A percentile compares a stretch with the other conserved stretches of the same genome.
Conservation (phyloP, 2,888 invertebrate species). For the Ischnus inquisitorius region DNA sequence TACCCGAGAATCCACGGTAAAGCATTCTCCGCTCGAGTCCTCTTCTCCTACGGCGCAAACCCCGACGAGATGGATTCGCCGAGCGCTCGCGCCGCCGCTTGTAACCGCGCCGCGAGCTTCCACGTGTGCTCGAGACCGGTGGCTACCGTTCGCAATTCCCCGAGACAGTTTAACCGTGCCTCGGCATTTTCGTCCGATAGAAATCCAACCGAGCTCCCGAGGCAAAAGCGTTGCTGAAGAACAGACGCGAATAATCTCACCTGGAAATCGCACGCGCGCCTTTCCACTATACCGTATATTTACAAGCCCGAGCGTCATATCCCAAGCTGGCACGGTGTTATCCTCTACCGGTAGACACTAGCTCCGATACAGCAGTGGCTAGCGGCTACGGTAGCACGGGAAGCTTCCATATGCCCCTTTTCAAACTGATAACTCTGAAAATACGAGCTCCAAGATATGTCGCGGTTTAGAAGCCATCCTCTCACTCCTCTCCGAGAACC, state of each 20-base stretch:
- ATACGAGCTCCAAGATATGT: conserved; percentile 39
- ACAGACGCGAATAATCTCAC: conserved; percentile 64
- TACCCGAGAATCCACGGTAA: conserved; percentile 67
- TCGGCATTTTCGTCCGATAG: conserved; percentile 45
- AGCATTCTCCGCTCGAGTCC: conserved; percentile 66
- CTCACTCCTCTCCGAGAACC: conserved; percentile 11
- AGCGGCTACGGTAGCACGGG: conserved; percentile 2
- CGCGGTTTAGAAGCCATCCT: not conserved
- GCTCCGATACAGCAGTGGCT: not conserved
- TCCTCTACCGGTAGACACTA: not conserved
- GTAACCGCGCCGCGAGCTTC: not conserved
- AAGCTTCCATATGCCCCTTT: conserved; percentile 28
- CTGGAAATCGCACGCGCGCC: conserved; percentile 64
- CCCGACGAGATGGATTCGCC: conserved; percentile 23
- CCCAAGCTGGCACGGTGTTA: not conserved
- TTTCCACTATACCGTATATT: conserved; percentile 6
- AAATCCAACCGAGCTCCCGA: conserved; percentile 26
- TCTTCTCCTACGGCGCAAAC: conserved; percentile 10
- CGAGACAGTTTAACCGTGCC: conserved; percentile 48
- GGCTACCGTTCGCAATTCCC: conserved; percentile 55
- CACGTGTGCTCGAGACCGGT: conserved; percentile 12
- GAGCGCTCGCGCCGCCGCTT: conserved; percentile 3
- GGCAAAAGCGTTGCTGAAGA: conserved; percentile 30
- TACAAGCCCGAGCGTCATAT: conserved; percentile 14
- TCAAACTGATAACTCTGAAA: conserved; percentile 49